These are phyloP conservation scores for Poeciliopsis presidionis DNA, from an alignment of 2,797 vertebrate species.

Conservation along the genomic window DNA sequence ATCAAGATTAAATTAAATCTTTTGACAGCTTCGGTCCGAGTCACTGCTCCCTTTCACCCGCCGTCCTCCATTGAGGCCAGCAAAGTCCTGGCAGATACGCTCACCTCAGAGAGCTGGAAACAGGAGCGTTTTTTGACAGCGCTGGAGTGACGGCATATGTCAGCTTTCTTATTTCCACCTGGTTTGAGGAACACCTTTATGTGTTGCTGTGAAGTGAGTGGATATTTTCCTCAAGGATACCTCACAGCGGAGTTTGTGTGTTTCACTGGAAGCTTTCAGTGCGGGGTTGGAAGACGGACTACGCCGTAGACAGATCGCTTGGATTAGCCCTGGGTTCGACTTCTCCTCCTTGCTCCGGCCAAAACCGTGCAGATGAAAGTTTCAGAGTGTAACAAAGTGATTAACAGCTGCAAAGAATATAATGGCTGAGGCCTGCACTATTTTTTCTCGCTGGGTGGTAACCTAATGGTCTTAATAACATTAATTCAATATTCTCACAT, in stretches of 20 bases:
- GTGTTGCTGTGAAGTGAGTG: constrained; percentile 59
- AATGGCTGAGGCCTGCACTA: constrained; percentile 67
- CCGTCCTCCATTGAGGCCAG: constrained; percentile 42
- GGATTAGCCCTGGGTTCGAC: constrained; percentile 70
- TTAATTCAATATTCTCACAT: constrained; percentile 69
- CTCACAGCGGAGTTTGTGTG: constrained; percentile 67
- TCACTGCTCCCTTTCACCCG: constrained; percentile 44
- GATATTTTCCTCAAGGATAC: constrained; percentile 68
- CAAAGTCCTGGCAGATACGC: constrained; percentile 41
- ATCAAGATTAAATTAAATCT: constrained; percentile 46
- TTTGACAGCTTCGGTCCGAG: constrained; percentile 44
- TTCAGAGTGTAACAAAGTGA: constrained; percentile 70
- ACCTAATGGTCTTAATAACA: constrained; percentile 71
- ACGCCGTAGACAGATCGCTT: constrained; percentile 75
- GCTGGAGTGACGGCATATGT: constrained; percentile 45
- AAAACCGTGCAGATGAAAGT: constrained; percentile 76
- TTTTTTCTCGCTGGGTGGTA: constrained; percentile 75
- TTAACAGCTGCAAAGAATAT: constrained; percentile 64
- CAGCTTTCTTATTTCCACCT: constrained; percentile 50
- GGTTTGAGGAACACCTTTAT: constrained; percentile 60
- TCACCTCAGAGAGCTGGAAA: constrained; percentile 37
- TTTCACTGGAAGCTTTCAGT: constrained; percentile 69
- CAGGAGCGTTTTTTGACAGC: constrained; percentile 49
- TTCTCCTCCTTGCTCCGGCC: constrained; percentile 46
- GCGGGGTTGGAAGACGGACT: constrained; percentile 68